Percentiles rank a stretch among this genome's conserved stretches.
Evolutionary conservation across 2,888 invertebrate genomes (phyloP).

Genomic region (Scaptomyza cyrtandrae): DNA sequence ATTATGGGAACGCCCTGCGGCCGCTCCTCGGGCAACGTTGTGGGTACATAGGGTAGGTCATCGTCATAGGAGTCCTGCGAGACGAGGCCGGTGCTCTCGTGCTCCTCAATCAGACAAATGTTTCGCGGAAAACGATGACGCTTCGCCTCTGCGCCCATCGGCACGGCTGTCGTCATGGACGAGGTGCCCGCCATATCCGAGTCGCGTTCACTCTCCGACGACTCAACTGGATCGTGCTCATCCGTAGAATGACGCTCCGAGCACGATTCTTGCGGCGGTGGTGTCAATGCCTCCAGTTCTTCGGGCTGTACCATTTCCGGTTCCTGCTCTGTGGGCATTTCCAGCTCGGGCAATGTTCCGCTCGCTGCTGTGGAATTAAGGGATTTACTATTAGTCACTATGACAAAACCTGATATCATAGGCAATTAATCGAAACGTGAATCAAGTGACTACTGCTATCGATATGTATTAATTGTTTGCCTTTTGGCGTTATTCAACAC

Average conservation of each 20-base stretch:
- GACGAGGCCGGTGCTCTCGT: conserved; percentile 91
- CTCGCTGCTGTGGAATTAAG: not conserved
- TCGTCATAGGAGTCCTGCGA: conserved; percentile 93
- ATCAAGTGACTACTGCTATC: not conserved
- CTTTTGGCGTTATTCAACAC: not conserved
- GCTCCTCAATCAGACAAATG: conserved; percentile 86
- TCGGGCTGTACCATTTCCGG: not conserved
- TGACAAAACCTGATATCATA: not conserved
- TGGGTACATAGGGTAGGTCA: conserved; percentile 94
- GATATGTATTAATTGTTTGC: not conserved
- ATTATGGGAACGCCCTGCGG: conserved; percentile 92
- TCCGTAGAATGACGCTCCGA: conserved; percentile 82
- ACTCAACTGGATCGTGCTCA: conserved; percentile 85
- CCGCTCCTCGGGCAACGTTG: conserved; percentile 94
- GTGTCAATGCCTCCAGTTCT: conserved; percentile 25
- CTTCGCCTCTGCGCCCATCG: conserved; percentile 73
- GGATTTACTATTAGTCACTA: not conserved
- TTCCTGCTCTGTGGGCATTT: not conserved
- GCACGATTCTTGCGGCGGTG: conserved; percentile 17
- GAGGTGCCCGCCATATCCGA: conserved; percentile 85
- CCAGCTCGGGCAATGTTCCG: not conserved
- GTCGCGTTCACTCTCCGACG: conserved; percentile 90
- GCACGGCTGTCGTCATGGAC: conserved; percentile 70
- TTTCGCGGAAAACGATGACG: conserved; percentile 86
- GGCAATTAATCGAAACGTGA: not conserved